These are phyloP conservation scores for Molorchus minor DNA, from an alignment of 2,888 invertebrate genomes.

Conservation along the genomic window DNA sequence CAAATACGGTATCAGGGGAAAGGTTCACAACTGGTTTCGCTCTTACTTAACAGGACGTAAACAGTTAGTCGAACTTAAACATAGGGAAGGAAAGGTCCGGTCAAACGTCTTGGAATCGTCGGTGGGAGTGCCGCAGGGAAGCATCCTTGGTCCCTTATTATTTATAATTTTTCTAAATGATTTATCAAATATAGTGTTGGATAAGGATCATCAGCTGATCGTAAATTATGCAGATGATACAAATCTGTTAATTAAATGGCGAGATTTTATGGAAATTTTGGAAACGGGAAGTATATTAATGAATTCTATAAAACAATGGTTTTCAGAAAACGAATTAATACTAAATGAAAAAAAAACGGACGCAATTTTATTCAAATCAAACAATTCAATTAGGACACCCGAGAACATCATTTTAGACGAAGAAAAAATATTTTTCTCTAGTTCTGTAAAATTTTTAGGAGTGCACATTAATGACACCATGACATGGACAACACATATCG, in stretches of 20 bases:
- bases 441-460: neutral
- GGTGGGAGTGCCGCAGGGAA: no score
- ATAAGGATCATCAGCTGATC: neutral
- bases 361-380: neutral
- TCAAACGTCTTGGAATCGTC: neutral
- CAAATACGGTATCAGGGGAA: constrained; percentile 7
- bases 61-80: constrained; percentile 8
- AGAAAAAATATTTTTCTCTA: neutral
- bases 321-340: no score
- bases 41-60: no score
- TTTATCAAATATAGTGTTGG: neutral
- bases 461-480: no score
- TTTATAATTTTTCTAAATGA: neutral
- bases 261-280: neutral
- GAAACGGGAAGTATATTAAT: neutral
- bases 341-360: neutral
- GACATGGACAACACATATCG: no score
- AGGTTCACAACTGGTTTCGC: neutral
- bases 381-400: neutral
- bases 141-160: no score
- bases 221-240: neutral
- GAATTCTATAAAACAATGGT: no score
- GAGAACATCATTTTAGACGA: neutral
- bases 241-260: no score
- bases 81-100: neutral